Evolutionary conservation across 2,113 vertebrate genomes (phyloP), one percentile per base, ranked within the genome.

Genomic region (Lamprologus callipterus): DNA sequence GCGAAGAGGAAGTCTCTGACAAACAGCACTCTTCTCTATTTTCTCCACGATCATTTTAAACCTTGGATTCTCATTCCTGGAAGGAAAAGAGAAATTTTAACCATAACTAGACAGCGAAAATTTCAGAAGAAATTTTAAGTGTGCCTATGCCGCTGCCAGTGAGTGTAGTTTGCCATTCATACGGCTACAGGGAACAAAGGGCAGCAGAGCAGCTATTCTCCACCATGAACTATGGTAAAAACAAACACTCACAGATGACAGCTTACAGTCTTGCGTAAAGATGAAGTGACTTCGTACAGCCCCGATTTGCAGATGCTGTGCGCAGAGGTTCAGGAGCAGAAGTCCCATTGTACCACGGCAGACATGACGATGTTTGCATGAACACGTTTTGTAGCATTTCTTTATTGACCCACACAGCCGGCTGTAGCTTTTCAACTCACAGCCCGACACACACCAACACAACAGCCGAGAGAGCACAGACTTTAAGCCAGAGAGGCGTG

Each of bases 1-100:
- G 53, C 99, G 98, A 5, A 99, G 97, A 14, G 98, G 98, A 23
- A 99, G 97, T 45, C 98, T 97, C 65, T 99, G 97, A 91, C 98
- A 99, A 33, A 98, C 88, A 1, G 97, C 95, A 90, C 97, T 97
- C 2, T 96, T 97, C 93, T 99, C 98, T 63, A 99, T 93, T 87
- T 95, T 97, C 82, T 98, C 97, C 89, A 99, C 96, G 79, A 97
- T 94, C 68, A 96, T 96, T 11, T 96, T 98, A 94, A 99, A 99
- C 9, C 95, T 95, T 73, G 91, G 94, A 85, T 98, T 98, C 80
- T 95, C 96, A 57, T 94, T 98, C 96, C 99, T 99, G 92, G 17
- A 70, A 73, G 13, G 80, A 45, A 60, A 37, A 60, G 6, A 78
- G 5, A 54, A 14, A 55, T 35, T 33, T 51, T n/a, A 53, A 9